Base-by-base conservation (phyloP, 2,888 invertebrate species). In the Melanophora roralis region DNA sequence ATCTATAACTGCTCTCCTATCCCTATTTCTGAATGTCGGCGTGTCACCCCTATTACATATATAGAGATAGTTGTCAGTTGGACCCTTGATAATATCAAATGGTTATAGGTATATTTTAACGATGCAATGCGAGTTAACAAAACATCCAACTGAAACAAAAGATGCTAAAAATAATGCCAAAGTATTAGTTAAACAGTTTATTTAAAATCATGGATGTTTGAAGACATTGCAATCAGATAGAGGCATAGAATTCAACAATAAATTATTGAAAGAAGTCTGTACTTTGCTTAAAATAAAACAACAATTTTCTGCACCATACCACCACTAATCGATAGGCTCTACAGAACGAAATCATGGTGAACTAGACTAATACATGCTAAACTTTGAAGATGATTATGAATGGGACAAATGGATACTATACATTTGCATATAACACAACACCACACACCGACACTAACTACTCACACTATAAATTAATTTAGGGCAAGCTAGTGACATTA, bases 321-420 rank as follows among this genome's bases (percentile, higher is more conserved):
- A 64, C 19, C 45, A 64, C 19, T 34, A 64, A 12, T 47, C 64
- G 3, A 12, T 64, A 19, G 32, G 51, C 5, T 40, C 51, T 5
- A 14, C 40, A 1, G 51, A 65, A 53, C 19, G 65, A n/a, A 65
- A 65, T 7, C 65, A 65, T 49, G 36, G 65, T 11, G 53, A 38
- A 6, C 23, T 49, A 19, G 51, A 65, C 23, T 49, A 51, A 47
- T 65, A 36, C 23, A 14, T 65, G 11, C 16, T 65, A 21, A 14
- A 36, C 12, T 49, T 49, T 12, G 51, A 36, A 8, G n/a, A n/a
- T n/a, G n/a, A n/a, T n/a, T n/a, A n/a, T n/a, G n/a, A n/a, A n/a
- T n/a, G n/a, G n/a, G n/a, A n/a, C n/a, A n/a, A n/a, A n/a, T n/a
- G n/a, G n/a, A n/a, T n/a, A n/a, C n/a, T n/a, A n/a, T n/a, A n/a